Evolutionary conservation across 2,113 vertebrate genomes (phyloP), one percentile per base, ranked within the genome.

Genomic region (Pogonocichla stellata): DNA sequence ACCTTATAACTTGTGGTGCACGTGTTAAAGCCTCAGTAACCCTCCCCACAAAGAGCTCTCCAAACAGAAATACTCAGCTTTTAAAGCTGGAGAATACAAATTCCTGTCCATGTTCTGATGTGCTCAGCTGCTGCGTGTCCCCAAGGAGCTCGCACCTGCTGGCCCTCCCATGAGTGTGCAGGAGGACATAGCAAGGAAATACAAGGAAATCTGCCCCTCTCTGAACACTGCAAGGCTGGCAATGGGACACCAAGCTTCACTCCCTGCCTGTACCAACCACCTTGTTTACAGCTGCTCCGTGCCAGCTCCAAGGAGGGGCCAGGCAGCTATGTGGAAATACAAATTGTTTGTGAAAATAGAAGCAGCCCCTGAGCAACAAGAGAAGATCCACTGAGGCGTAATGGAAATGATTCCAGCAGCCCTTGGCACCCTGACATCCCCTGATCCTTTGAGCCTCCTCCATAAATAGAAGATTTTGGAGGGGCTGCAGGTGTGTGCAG

Each of bases 311-410:
- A 96, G 90, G 71, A 92, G 71, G 74, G 75, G 79, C 81, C 79
- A 40, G 62, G 85, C 86, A 75, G 73, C 54, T 54, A 15, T 47
- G 80, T 80, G 75, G 93, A 93, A 96, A 92, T 80, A 86, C 72
- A 94, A 93, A 88, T 75, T 40, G 94, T 74, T 93, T 94, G 95
- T 89, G 80, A 93, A 96, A 97, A 95, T 84, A 97, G 95, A 86
- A 95, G 77, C 91, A 79, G 86, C 69, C 94, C 84, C 96, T 74
- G 73, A 96, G 95, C 92, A 95, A 96, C 92, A 86, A 65, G 96
- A 91, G 91, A 93, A 86, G 94, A 95, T 71, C 89, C 65, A 56
- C 43, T 47, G 91, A 79, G 77, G 62, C 18, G 23, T 45, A 64
- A 87, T 89, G 84, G 91, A 89, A 89, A 64, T 10, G n/a, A 84